Evolutionary conservation across 2,797 vertebrate genomes (phyloP), one percentile per base, ranked within the genome.

Genomic region (Sphaeramia orbicularis): DNA sequence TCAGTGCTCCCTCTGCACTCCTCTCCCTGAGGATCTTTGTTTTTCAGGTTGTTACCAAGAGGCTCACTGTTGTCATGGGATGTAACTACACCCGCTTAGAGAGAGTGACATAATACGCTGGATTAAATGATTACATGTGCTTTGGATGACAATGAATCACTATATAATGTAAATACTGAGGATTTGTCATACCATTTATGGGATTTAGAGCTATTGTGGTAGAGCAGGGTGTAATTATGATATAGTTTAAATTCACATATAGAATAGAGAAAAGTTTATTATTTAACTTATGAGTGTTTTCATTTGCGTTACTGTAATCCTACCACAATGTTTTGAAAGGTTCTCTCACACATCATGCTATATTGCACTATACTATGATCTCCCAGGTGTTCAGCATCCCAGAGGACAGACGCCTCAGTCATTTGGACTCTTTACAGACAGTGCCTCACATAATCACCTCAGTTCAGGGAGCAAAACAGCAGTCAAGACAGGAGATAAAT

Each of bases 41-140:
- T 92, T 90, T 93, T 85, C 89, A 74, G 11, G 71, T 54, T 58
- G 80, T 80, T 74, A 75, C 85, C 87, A 70, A 45, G 83, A 74
- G 71, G 48, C 63, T 72, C 30, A 1, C 21, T 59, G 91, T 88
- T 89, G 87, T 90, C 84, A 89, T 10, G 84, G 70, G 89, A 73
- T 36, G 51, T 75, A 56, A 4, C 27, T n/a, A 4, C 61, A 74
- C 77, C 53, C 69, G 59, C 21, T 12, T 38, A 81, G 16, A 38
- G 38, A 19, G 10, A 75, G 7, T 4, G 65, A 57, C 62, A 57
- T 41, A 73, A 60, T 21, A 52, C 16, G 13, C n/a, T 7, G 50
- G 36, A 38, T 62, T 54, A 27, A 59, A 55, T 57, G 14, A 61
- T 56, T 30, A 35, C 35, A 36, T 24, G 36, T 47, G 27, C 7